Base-by-base conservation (phyloP, 2,113 vertebrate species). In the Globicephala melas region DNA sequence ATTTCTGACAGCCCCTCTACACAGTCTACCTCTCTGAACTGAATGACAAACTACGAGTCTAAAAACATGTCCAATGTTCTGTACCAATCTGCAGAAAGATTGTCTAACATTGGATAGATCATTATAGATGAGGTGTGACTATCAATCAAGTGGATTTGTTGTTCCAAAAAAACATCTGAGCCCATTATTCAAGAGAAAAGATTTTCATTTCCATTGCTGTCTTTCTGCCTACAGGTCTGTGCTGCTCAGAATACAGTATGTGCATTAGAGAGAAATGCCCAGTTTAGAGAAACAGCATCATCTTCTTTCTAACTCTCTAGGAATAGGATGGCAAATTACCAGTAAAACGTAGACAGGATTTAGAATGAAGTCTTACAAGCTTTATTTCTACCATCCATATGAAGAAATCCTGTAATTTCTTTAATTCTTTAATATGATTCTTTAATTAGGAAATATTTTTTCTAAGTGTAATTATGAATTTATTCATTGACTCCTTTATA, bases 141-240 rank as follows among this genome's bases (percentile, higher is more conserved):
- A 92, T 88, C 79, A 91, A 41, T 96, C 92, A 96, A 20, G 50
- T 84, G 38, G 36, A 80, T 77, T 89, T 96, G 73, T 84, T 97
- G 50, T 87, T 92, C 21, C 15, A 93, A 77, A 63, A 96, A 74
- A 38, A 83, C 44, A 93, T 28, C 41, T 74, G 12, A 95, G 0
- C 68, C 58, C 85, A 79, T 96, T 96, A 96, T 76, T 98, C 80
- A 95, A 81, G 63, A 84, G 38, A 38, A 38, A 92, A 50, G 31
- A 50, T 96, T 97, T 97, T 63, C 31, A 88, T 88, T 97, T 90
- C 47, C 23, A 89, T 94, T 96, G 53, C n/a, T 97, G 20, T 77
- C 89, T 95, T 87, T 96, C 63, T 93, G 70, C 38, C 26, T 85
- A 62, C 17, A 92, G n/a, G 31, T 80, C 44, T 96, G 79, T 94